Base-by-base conservation (phyloP, 2,888 invertebrate species). In the Lasius platythorax region DNA sequence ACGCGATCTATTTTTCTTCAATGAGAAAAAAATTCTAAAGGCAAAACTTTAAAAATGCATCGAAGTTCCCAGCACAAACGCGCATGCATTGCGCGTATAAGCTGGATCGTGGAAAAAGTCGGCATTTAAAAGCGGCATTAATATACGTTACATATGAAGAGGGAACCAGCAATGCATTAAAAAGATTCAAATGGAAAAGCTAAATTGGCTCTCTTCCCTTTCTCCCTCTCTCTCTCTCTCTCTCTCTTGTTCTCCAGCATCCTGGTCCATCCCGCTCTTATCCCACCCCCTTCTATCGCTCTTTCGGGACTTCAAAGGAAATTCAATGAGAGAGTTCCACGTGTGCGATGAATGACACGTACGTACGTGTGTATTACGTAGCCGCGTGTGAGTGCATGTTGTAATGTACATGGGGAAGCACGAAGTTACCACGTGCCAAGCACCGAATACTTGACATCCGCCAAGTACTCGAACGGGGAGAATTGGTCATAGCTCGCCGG, bases 101-200 rank as follows among this genome's bases (percentile, higher is more conserved):
- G 46, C 43, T 23, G 33, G 70, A 58, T 18, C 23, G 73, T 8
- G 43, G 28, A 79, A 72, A 79, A 8, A 61, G 79, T 63, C 12
- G 79, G 61, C 46, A 50, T 79, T 79, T 73, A 81, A 81, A 81
- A 73, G 46, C n/a, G 61, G 37, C 73, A 79, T 72, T 81, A 70
- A 78, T 78, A 81, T 37, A 81, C 61, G 12, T 33, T 46, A 46
- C 46, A 58, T 5, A 50, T 28, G 61, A 23, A 72, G 58, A 43
- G 23, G 61, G 33, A 37, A 46, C 61, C 79, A 84, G 75, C 85
- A 56, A 61, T 46, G 79, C 79, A 61, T 81, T 79, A 81, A 81
- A 79, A 81, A 81, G 79, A 81, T 81, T 81, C 61, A 81, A 81
- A 73, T 81, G 73, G 46, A 81, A 81, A 81, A 81, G 73, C 73